Evolutionary conservation across 2,113 vertebrate species (phyloP), one percentile per base, ranked within the genome.

Genomic region (Plecotus auritus): DNA sequence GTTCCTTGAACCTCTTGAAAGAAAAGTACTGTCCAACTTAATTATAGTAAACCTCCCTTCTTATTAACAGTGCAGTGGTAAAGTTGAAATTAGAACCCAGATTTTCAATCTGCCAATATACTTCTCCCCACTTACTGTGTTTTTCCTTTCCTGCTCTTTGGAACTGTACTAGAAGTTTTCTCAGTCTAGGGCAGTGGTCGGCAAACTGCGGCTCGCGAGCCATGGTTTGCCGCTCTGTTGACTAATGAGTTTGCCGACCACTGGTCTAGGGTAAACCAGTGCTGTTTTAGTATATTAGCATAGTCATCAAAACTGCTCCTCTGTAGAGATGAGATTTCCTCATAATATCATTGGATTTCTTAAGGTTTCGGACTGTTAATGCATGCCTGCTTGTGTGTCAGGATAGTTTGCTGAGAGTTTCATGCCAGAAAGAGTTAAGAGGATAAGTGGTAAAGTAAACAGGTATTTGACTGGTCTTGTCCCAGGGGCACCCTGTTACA

Each of bases 71-170:
- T 78, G 17, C 28, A 49, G 14, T 59, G 40, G 69, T 83, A 70
- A 84, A 84, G 18, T 59, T 94, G 85, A 84, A 91, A 59, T 51
- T 78, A 91, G 56, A 90, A 74, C 45, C 82, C 42, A 81, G 66
- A 22, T 85, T 88, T 92, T 90, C 28, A 74, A 0, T 64, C n/a
- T 81, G 8, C 54, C 23, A 78, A 6, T 18, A 72, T 42, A 69
- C 26, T 35, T 88, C 40, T 72, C 95, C n/a, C 30, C 3, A 30
- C 17, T 6, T 70, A 40, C 14, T 87, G 14, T 30, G 35, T 83
- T 74, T 72, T 67, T 88, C 32, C 47, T 66, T 66, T 85, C 8
- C 26, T 90, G 45, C 7, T 76, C 7, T 88, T 86, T 69, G 32
- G 45, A 40, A 22, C 72, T 70, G 0, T 86, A 59, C 80, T 72